Conservation (phyloP, 1,140 invertebrate genomes). For the Drosophila grimshawi region DNA sequence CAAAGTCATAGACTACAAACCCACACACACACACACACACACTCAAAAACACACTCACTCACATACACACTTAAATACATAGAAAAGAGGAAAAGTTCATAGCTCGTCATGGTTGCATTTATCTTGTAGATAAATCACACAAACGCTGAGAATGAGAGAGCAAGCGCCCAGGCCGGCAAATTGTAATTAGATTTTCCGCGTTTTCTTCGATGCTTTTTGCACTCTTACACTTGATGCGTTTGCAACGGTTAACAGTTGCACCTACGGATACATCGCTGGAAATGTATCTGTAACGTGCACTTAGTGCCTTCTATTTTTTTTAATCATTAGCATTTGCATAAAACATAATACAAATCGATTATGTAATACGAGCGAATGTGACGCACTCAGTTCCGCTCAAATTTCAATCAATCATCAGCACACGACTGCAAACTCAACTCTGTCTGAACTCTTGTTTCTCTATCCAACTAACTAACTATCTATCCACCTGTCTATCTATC, state of each 20-base stretch:
- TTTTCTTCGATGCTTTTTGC: conserved; percentile 43
- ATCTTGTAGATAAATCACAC: conserved; percentile 75
- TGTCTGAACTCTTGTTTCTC: conserved; percentile 45
- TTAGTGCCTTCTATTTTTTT: conserved; percentile 48
- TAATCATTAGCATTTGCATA: conserved; percentile 75
- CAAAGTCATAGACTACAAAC: conserved; percentile 61
- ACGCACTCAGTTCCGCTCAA: conserved; percentile 40
- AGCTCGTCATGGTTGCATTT: conserved; percentile 66
- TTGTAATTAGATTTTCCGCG: conserved; percentile 74
- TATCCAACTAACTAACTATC: conserved; percentile 15
- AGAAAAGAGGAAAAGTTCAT: conserved; percentile 28
- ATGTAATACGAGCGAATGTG: conserved; percentile 43
- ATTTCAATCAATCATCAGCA: conserved; percentile 9
- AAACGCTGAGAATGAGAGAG: conserved; percentile 32
- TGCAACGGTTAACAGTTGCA: conserved; percentile 76
- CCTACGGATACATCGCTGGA: conserved; percentile 64
- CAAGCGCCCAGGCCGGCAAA: conserved; percentile 39
- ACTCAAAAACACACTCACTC: background rate
- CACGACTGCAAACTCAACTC: conserved; percentile 43
- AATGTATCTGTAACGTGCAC: conserved; percentile 75
- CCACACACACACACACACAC: conserved; percentile 21
- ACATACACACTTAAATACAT: conserved; percentile 6
- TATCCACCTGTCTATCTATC: background rate
- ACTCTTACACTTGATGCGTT: conserved; percentile 57
- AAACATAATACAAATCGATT: conserved; percentile 68